Evolutionary conservation across 2,113 vertebrate species (phyloP), one percentile per base, ranked within the genome.

Genomic region (Pungitius pungitius): DNA sequence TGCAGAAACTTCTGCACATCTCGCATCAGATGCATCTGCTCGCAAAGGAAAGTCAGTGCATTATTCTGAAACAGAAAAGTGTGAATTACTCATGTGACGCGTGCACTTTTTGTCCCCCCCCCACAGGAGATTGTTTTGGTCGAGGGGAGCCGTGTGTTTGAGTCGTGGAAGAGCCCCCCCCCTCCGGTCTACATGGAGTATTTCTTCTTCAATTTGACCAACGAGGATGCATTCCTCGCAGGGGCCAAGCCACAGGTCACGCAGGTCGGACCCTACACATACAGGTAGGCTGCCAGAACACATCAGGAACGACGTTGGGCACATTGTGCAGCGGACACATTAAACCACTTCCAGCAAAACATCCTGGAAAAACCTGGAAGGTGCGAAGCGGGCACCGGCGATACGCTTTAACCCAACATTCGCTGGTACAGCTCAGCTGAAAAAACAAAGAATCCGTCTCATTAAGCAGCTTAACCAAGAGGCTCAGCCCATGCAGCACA

Each of bases 201-300:
- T 83, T 99, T 95, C 89, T 97, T 99, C 82, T 99, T 96, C 83
- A 98, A 98, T 0, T 75, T 98, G 70, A 96, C 95, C 65, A 99
- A 99, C 20, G 92, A 93, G 39, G 67, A 94, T 0, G 95, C 95
- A 72, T 90, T 97, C 61, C 83, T 96, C 9, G 14, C 40, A 8
- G 98, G 98, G 0, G 92, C 20, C 49, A 94, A 86, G 61, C 94
- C 97, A 37, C 80, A 74, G 0, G 85, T 99, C 20, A 87, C 86
- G 11, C 94, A 99, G 89, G 84, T 95, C 62, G 97, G 97, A 33
- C 98, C 98, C 0, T 99, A 99, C 87, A 96, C 96, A 0, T 99
- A 96, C 94, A 95, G 96, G 97, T 98, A 88, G 22, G 85, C 22
- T 9, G 4, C 22, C 11, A 37, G 43, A 66, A 22, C 42, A 24